Conservation (phyloP, 1,140 invertebrate species). For the Heliconius himera region DNA sequence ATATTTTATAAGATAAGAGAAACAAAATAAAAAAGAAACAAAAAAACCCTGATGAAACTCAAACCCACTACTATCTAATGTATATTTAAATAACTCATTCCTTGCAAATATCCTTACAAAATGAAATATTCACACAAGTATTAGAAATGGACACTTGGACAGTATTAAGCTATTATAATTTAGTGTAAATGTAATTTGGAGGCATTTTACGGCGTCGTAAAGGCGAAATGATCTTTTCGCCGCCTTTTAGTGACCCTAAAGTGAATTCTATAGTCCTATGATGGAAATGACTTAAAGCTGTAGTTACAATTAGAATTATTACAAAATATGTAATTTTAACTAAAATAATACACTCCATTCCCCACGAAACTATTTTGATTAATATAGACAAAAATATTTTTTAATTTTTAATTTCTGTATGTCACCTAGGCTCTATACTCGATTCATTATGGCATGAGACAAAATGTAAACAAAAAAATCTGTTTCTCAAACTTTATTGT, state of each 20-base stretch:
- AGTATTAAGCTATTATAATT: conserved; percentile 1
- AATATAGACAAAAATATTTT: too few species aligned
- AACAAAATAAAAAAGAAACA: too few species aligned
- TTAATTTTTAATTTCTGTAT: too few species aligned
- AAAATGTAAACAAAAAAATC: too few species aligned
- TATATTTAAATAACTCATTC: background rate
- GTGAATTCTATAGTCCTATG: background rate
- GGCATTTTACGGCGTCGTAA: conserved; percentile 8
- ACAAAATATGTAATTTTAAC: background rate
- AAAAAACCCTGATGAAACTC: too few species aligned
- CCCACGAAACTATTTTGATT: too few species aligned
- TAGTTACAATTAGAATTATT: background rate
- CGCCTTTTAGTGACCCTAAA: background rate
- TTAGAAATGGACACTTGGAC: background rate
- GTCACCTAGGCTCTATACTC: too few species aligned
- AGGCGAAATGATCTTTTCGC: conserved; percentile 3
- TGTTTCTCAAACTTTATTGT: too few species aligned
- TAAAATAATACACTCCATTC: too few species aligned
- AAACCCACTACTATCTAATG: background rate
- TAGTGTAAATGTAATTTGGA: conserved; percentile 1
- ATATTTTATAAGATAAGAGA: too few species aligned
- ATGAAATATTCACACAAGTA: background rate
- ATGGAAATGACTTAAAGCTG: background rate
- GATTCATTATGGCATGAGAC: too few species aligned
- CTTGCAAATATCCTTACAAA: background rate